These are phyloP conservation scores for Erpobdella octoculata DNA, from an alignment of 2,888 invertebrate genomes.

Conservation along the genomic window DNA sequence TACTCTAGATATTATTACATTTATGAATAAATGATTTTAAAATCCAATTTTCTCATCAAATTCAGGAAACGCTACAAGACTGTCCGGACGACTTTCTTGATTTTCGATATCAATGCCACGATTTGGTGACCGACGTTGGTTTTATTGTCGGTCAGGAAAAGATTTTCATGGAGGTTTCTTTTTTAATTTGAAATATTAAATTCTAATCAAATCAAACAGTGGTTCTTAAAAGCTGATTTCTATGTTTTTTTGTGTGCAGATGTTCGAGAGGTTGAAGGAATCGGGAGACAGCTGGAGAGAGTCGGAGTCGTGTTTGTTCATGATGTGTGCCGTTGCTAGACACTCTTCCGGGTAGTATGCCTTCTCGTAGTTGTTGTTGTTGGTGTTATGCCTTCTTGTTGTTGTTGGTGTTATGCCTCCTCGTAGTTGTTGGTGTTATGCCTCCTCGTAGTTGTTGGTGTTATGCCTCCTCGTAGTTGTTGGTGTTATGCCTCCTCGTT, in stretches of 20 bases:
- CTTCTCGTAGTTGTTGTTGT: conserved; percentile 18
- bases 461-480: too few relatives aligned
- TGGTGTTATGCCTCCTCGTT: too few relatives aligned
- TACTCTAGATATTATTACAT: too few relatives aligned
- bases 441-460: too few relatives aligned
- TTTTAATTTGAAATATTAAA: too few relatives aligned
- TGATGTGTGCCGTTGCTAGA: conserved; percentile 89
- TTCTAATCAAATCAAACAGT: background rate
- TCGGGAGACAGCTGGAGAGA: conserved; percentile 75
- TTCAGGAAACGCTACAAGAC: background rate
- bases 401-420: too few relatives aligned
- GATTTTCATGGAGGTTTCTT: background rate
- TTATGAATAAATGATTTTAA: too few relatives aligned
- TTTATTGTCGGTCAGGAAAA: background rate
- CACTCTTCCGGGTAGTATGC: conserved; percentile 79
- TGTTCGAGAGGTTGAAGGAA: conserved; percentile 60
- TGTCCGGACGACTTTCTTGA: background rate
- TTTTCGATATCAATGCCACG: conserved; percentile 2
- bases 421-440: too few relatives aligned
- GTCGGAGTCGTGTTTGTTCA: conserved; percentile 82
- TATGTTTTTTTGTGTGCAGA: conserved; percentile 42
- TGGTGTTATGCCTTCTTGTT: too few relatives aligned
- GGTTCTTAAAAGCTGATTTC: background rate
- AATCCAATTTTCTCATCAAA: background rate
- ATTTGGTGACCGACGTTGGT: background rate